Conservation (phyloP, 2,888 invertebrate genomes). For the Trisateles emortualis region DNA sequence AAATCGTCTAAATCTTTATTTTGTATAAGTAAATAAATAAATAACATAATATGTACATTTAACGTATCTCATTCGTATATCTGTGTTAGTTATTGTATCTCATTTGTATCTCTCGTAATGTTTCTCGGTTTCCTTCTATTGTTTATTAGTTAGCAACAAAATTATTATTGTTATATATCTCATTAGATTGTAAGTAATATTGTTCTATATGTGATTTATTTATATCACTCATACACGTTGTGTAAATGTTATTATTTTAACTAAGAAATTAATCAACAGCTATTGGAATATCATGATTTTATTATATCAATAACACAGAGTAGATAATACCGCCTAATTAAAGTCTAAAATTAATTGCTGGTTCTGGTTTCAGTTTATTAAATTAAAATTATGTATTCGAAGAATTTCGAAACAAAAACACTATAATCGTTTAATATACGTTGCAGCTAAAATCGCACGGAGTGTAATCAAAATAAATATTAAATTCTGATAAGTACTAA, state of each 20-base stretch:
- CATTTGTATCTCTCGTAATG: background rate
- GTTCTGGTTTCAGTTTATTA: no score
- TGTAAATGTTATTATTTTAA: background rate
- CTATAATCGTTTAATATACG: no score
- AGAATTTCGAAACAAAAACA: no score
- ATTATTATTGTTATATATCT: conserved; percentile 40
- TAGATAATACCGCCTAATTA: no score
- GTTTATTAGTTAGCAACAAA: background rate
- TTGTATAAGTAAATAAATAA: background rate
- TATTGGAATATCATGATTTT: conserved; percentile 3
- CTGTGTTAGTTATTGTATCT: background rate
- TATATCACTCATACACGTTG: background rate
- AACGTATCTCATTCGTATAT: background rate
- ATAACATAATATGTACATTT: background rate
- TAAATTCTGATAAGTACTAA: no score
- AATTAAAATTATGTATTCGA: no score
- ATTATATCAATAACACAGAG: no score
- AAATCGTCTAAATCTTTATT: no score
- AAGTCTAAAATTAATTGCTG: no score
- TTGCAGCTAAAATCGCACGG: no score
- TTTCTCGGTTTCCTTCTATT: no score
- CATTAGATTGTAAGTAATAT: conserved; percentile 47
- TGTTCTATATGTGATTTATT: conserved; percentile 33
- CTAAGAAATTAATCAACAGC: background rate
- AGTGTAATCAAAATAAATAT: no score